These are phyloP conservation scores for Meloidogyne exigua DNA, from an alignment of 1,140 invertebrate species.

Conservation along the genomic window DNA sequence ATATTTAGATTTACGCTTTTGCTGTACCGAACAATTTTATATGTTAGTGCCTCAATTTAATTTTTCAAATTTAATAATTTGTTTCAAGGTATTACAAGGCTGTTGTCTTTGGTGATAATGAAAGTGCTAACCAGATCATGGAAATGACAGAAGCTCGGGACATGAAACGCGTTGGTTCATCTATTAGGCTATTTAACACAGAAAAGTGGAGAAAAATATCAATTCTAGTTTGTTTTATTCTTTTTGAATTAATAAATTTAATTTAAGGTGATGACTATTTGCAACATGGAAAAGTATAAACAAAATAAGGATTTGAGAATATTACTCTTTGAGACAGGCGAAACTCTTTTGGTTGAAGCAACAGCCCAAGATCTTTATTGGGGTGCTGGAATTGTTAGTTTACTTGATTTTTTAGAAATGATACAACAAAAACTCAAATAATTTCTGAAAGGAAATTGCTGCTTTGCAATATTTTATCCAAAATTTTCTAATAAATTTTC, in stretches of 20 bases:
- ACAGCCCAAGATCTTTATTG: conserved; percentile 27
- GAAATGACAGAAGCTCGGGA: conserved; percentile 25
- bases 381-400: conserved; percentile 30
- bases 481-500: too few species aligned
- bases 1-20: conserved; percentile 23
- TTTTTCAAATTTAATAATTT: background rate
- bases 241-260: background rate
- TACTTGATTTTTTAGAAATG: background rate
- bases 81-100: conserved; percentile 25
- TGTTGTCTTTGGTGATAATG: conserved; percentile 22
- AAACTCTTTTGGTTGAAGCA: conserved; percentile 34
- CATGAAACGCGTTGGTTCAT: conserved; percentile 32
- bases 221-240: conserved; percentile 13
- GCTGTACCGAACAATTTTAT: conserved; percentile 40
- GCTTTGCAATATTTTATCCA: too few species aligned
- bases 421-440: too few species aligned
- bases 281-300: conserved; percentile 25
- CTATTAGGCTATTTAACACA: conserved; percentile 25
- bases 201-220: conserved; percentile 27
- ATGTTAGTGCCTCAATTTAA: background rate
- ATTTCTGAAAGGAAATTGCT: too few species aligned
- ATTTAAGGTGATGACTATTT: conserved; percentile 32
- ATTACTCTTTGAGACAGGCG: conserved; percentile 29
- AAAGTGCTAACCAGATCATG: conserved; percentile 24
- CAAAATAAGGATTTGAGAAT: conserved; percentile 29